Percentiles rank a stretch among this genome's conserved stretches.
Evolutionary conservation across 1,140 invertebrate genomes (phyloP).

Genomic region (Myzus persicae): DNA sequence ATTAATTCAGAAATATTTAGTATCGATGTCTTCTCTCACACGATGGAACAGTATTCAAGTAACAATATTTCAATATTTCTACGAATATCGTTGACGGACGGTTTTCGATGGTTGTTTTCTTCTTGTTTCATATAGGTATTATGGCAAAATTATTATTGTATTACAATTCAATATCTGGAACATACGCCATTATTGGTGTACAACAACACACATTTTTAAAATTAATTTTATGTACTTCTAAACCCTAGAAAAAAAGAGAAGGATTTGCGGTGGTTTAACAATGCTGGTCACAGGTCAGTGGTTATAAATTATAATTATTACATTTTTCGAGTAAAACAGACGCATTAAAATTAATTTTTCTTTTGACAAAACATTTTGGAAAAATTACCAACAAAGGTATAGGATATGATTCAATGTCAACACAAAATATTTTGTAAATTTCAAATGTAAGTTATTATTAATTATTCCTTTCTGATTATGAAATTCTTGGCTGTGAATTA

Average conservation of each 20-base stretch:
- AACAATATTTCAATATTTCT: not conserved
- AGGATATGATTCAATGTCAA: not conserved
- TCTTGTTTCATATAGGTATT: no score
- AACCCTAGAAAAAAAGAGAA: no score
- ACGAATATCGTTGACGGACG: no score
- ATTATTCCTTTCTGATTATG: not conserved
- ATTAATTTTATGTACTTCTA: not conserved
- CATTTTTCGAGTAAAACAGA: no score
- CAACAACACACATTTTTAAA: not conserved
- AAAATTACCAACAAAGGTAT: not conserved
- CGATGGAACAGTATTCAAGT: no score
- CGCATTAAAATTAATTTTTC: no score
- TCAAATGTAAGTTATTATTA: not conserved
- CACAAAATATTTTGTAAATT: not conserved
- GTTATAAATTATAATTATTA: no score
- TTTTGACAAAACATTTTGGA: not conserved
- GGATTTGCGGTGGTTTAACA: no score
- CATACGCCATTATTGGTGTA: not conserved
- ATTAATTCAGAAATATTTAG: not conserved
- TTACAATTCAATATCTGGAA: not conserved
- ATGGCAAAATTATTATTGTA: no score
- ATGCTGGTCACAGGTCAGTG: no score
- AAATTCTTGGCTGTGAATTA: no score
- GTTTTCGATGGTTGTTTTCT: not conserved
- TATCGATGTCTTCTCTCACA: no score